Base-by-base conservation (phyloP, 2,888 invertebrate genomes). In the Julus scandinavius region DNA sequence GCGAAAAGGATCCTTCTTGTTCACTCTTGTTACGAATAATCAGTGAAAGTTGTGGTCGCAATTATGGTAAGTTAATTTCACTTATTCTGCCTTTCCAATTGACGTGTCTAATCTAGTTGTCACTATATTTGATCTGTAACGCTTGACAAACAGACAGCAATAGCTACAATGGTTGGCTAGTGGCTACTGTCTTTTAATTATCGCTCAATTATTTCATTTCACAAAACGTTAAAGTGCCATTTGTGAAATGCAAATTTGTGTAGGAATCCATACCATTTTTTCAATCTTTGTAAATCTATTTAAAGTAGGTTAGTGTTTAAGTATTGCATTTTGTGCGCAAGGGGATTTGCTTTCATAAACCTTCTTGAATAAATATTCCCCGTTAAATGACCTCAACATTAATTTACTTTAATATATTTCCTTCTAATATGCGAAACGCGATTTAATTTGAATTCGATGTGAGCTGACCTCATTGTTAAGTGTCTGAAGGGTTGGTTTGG, bases 1-100 rank as follows among this genome's bases (percentile, higher is more conserved):
- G 88, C 85, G 50, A 49, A 41, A 29, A 88, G 17, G 88, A 88
- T 29, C 84, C 88, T 17, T 63, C 88, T 15, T 88, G 88, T 88
- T 84, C 83, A 20, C 49, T 50, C 41, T 50, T 88, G 29, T 54
- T 84, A 7, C 49, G 84, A 20, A 72, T 84, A 49, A 54, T 88
- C 41, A 84, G 50, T 20, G 84, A 88, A 88, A 88, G 50, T 15
- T 88, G 88, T 84, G 88, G 88, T 72, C 63, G 72, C 54, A 84
- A 38, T 88, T 88, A 63, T 72, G 84, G 84, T 84, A 87, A 87
- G 72, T 80, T 58, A n/a, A 54, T n/a, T 45, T 5, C 45, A 45
- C 6, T 38, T 29, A 38, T 80, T 38, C 29, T 38, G 80, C 80
- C 29, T 80, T 80, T 80, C 13, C 80, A 80, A 80, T 80, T 80